Conservation (phyloP, 2,797 vertebrate genomes). For the Tachyglossus aculeatus region DNA sequence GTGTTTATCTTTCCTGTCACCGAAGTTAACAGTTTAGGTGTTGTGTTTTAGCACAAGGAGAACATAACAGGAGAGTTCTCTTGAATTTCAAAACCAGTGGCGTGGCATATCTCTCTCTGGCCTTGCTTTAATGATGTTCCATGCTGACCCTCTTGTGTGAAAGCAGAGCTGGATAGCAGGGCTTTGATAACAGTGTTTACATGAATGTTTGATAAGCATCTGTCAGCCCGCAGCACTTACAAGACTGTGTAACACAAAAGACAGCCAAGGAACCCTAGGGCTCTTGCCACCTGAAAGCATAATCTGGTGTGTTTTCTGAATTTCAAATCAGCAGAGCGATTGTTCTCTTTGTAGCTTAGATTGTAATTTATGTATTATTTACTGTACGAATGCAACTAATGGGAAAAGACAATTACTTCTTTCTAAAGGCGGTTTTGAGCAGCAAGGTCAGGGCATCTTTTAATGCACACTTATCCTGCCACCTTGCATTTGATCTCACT, state of each 20-base stretch:
- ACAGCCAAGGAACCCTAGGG: conserved; percentile 59
- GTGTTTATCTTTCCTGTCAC: conserved; percentile 6
- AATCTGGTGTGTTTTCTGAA: conserved; percentile 66
- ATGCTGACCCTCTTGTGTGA: conserved; percentile 59
- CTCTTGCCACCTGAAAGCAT: conserved; percentile 71
- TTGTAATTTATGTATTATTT: conserved; percentile 69
- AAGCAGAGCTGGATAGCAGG: conserved; percentile 55
- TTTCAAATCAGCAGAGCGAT: conserved; percentile 64
- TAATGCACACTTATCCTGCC: conserved; percentile 17
- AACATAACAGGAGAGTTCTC: neutral
- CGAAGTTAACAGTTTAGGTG: neutral
- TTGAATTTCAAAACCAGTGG: conserved; percentile 17
- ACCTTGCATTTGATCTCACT: conserved; percentile 38
- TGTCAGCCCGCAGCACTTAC: conserved; percentile 68
- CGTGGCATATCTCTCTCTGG: conserved; percentile 52
- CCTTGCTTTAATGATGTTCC: conserved; percentile 63
- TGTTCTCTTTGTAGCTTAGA: conserved; percentile 53
- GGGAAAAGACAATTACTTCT: conserved; percentile 35
- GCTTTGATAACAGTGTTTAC: conserved; percentile 71
- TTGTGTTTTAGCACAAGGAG: neutral
- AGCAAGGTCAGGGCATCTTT: conserved; percentile 48
- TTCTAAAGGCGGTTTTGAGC: conserved; percentile 44
- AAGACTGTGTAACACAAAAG: conserved; percentile 67
- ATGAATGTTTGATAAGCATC: conserved; percentile 79
- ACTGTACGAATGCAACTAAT: conserved; percentile 42